Percentiles rank a stretch among this genome's conserved stretches.
Conservation (phyloP, 2,797 vertebrate genomes). For the Serranus cabrilla region DNA sequence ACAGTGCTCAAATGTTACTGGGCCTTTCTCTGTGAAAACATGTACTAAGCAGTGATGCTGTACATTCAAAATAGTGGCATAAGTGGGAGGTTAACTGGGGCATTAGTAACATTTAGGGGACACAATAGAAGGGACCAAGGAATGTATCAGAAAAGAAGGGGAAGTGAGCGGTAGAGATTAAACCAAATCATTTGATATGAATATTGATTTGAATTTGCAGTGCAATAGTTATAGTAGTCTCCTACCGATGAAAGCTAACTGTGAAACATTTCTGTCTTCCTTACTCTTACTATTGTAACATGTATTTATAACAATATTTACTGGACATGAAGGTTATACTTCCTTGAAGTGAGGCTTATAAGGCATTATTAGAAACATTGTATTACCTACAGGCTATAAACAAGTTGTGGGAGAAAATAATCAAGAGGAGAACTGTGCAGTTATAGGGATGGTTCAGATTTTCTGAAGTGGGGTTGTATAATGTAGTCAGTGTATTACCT, state of each 20-base stretch:
- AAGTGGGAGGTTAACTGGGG: conserved; percentile 18
- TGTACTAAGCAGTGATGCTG: conserved; percentile 12
- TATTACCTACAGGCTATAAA: background rate
- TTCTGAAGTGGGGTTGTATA: no score
- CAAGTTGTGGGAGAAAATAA: conserved; percentile 2
- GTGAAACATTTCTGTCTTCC: conserved; percentile 50
- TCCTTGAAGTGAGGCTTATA: conserved; percentile 10
- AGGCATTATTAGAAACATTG: conserved; percentile 24
- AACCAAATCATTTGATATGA: conserved; percentile 48
- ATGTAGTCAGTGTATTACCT: no score
- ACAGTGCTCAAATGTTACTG: conserved; percentile 33
- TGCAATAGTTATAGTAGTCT: conserved; percentile 41
- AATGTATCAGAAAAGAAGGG: conserved; percentile 47
- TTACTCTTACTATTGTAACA: conserved; percentile 3
- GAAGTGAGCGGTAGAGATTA: conserved; percentile 2
- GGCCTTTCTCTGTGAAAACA: conserved; percentile 45
- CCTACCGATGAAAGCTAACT: conserved; percentile 35
- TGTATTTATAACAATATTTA: conserved; percentile 31
- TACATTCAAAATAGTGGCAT: background rate
- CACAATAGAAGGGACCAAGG: conserved; percentile 46
- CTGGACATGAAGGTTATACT: conserved; percentile 1
- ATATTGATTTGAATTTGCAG: conserved; percentile 26
- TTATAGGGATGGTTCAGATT: background rate
- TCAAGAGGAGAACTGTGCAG: background rate
- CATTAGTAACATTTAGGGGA: conserved; percentile 8